These are phyloP conservation scores for Takifugu rubripes DNA, from an alignment of 2,797 vertebrate genomes.

Conservation along the genomic window DNA sequence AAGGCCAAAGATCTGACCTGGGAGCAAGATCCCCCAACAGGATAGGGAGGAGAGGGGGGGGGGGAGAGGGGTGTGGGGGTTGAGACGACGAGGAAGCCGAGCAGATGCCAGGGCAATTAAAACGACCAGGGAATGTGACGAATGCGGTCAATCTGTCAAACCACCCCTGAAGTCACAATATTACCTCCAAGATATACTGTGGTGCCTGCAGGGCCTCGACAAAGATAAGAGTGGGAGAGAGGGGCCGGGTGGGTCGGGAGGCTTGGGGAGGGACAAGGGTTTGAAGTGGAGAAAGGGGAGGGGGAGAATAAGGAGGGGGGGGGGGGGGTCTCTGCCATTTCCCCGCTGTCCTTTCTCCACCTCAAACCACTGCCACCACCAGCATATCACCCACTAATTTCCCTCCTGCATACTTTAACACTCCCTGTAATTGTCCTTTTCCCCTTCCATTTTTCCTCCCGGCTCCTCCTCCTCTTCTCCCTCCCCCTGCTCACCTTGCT, in stretches of 20 bases:
- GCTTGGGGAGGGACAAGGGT: constrained; percentile 25
- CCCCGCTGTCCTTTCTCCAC: constrained; percentile 43
- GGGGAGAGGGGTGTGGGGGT: constrained; percentile 6
- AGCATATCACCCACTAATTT: constrained; percentile 40
- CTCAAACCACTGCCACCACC: constrained; percentile 21
- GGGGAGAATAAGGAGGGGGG: neutral
- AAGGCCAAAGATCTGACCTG: constrained; percentile 69
- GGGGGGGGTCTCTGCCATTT: constrained; percentile 26
- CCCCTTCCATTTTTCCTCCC: constrained; percentile 52
- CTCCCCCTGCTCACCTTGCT: neutral
- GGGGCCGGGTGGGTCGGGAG: constrained; percentile 22
- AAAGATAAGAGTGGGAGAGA: constrained; percentile 62
- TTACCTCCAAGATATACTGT: constrained; percentile 80
- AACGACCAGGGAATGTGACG: constrained; percentile 77
- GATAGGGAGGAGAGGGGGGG: constrained; percentile 21
- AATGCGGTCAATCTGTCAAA: constrained; percentile 84
- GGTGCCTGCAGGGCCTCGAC: constrained; percentile 62
- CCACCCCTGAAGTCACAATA: constrained; percentile 75
- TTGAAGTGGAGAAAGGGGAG: constrained; percentile 6
- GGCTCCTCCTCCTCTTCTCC: constrained; percentile 41
- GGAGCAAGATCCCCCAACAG: constrained; percentile 59
- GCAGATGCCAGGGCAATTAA: constrained; percentile 83
- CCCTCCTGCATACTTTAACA: constrained; percentile 45
- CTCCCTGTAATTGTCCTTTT: constrained; percentile 59
- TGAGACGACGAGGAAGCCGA: constrained; percentile 71